These are phyloP conservation scores for Shargacucullia verbasci DNA, from an alignment of 2,888 invertebrate genomes.

Conservation along the genomic window DNA sequence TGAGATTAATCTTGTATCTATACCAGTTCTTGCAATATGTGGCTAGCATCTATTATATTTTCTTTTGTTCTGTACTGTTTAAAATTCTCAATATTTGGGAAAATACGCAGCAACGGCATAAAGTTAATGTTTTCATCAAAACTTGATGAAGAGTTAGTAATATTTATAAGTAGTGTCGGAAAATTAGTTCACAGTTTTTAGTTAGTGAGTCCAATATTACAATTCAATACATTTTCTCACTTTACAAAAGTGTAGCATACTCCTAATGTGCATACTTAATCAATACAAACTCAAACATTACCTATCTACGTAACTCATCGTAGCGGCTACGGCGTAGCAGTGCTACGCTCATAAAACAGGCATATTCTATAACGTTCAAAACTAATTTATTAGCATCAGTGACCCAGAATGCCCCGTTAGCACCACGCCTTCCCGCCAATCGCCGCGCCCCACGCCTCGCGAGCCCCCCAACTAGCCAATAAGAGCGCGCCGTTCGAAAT, in stretches of 20 bases:
- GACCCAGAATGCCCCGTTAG: slow-evolving; percentile 65
- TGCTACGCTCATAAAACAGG: slow-evolving; percentile 67
- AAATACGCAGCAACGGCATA: no score
- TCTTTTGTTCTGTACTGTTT: not conserved
- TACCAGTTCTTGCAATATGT: not conserved
- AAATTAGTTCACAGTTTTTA: no score
- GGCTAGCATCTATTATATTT: not conserved
- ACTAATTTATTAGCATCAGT: slow-evolving; percentile 78
- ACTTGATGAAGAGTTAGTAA: no score
- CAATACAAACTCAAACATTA: slow-evolving; percentile 31
- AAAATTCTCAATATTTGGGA: no score
- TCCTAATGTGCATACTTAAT: no score
- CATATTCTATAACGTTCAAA: slow-evolving; percentile 72
- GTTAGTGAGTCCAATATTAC: no score
- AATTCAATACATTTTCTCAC: not conserved
- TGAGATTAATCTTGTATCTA: not conserved
- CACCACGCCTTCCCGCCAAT: slow-evolving; percentile 82
- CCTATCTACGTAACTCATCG: slow-evolving; percentile 49
- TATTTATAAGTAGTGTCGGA: no score
- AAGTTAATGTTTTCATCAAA: no score
- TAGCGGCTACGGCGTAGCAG: slow-evolving; percentile 77
- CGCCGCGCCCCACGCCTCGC: slow-evolving; percentile 80
- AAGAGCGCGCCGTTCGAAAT: slow-evolving; percentile 72
- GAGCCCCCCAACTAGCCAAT: slow-evolving; percentile 83
- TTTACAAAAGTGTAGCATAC: not conserved